Conservation (phyloP, 2,888 invertebrate species). For the Philopedon plagiatum region DNA sequence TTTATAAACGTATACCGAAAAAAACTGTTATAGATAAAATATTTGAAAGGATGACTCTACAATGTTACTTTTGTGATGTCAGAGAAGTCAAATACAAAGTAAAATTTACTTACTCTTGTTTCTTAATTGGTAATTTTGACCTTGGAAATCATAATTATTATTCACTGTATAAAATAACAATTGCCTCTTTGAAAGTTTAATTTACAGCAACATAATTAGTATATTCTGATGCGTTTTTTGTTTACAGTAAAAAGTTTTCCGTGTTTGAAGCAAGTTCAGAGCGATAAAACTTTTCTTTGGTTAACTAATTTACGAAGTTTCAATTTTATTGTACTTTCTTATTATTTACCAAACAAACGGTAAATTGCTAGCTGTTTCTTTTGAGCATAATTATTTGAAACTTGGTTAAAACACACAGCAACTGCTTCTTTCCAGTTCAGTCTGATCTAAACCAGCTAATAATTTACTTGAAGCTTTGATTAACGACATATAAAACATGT, state of each 20-base stretch:
- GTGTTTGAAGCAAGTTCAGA: background rate
- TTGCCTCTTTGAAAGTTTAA: background rate
- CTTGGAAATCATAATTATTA: too few species aligned
- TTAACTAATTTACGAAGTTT: conserved; percentile 8
- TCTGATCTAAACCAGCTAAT: too few species aligned
- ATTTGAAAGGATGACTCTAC: too few species aligned
- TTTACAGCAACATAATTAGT: background rate
- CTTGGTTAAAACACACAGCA: background rate
- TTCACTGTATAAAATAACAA: background rate
- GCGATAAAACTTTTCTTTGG: conserved; percentile 3
- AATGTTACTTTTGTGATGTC: too few species aligned
- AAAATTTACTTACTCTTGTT: too few species aligned
- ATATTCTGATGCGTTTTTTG: background rate
- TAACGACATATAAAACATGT: too few species aligned
- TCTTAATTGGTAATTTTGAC: too few species aligned
- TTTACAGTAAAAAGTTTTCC: background rate
- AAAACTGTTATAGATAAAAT: too few species aligned
- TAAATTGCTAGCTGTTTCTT: background rate
- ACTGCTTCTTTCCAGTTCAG: too few species aligned
- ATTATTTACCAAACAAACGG: conserved; percentile 1
- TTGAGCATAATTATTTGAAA: background rate
- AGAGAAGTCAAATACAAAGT: too few species aligned
- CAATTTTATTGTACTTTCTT: conserved; percentile 2
- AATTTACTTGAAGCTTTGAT: too few species aligned
- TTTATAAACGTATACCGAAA: too few species aligned